Evolutionary conservation across 2,113 vertebrate species (phyloP).

Genomic region (Fulmarus glacialis): DNA sequence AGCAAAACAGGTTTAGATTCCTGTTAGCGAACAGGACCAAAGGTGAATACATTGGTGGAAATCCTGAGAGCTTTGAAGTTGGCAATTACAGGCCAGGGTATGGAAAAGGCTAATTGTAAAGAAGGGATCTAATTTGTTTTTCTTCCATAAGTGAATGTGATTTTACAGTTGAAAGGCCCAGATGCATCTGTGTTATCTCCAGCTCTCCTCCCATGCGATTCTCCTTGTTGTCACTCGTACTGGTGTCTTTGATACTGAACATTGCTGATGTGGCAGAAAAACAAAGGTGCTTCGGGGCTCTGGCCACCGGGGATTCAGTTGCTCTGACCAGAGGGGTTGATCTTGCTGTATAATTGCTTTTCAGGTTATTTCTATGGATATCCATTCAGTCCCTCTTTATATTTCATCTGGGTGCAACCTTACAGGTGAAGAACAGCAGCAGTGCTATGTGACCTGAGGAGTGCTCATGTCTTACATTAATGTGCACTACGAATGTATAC

Average conservation of each 20-base stretch:
- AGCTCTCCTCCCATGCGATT: not conserved
- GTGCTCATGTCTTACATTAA: not conserved
- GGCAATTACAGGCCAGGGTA: not conserved
- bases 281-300: not conserved
- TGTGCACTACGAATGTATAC: conserved; percentile 16
- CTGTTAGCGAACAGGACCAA: not conserved
- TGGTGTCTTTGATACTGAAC: not conserved
- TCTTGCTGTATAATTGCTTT: not conserved
- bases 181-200: not conserved
- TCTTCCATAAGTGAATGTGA: not conserved
- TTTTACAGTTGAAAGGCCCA: not conserved
- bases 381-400: not conserved
- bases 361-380: not conserved
- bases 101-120: not conserved
- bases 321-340: not conserved
- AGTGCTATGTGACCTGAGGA: not conserved
- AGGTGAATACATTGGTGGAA: not conserved
- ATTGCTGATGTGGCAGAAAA: not conserved
- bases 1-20: conserved; percentile 27
- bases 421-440: conserved; percentile 7
- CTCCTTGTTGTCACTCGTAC: not conserved
- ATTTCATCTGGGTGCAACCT: not conserved
- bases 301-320: not conserved
- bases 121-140: not conserved
- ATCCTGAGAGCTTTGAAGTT: conserved; percentile 3